Conservation (phyloP, 2,113 vertebrate species). For the Sinocyclocheilus maitianheensis region DNA sequence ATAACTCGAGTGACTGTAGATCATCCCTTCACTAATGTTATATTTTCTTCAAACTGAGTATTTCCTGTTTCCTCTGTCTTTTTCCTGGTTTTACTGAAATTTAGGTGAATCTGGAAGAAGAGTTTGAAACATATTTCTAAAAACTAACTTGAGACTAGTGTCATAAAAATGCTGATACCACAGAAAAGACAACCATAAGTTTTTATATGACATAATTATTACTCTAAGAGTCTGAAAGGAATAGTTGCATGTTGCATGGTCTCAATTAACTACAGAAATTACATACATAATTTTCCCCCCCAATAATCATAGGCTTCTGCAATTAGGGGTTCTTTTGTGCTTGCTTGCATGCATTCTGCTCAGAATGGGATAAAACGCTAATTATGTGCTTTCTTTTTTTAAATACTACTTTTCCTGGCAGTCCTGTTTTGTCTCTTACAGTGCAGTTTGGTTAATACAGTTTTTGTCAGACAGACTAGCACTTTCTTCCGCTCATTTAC, state of each 20-base stretch:
- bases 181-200: background rate
- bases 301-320: constrained; percentile 25
- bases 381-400: background rate
- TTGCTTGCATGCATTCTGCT: background rate
- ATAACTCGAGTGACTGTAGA: too few species aligned
- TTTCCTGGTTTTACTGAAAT: too few species aligned
- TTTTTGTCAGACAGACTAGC: background rate
- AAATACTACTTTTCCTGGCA: background rate
- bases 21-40: too few species aligned
- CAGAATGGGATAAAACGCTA: constrained; percentile 8
- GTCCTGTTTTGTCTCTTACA: background rate
- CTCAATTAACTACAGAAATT: constrained; percentile 20
- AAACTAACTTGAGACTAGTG: background rate
- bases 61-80: too few species aligned
- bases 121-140: too few species aligned
- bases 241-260: background rate
- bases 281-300: background rate
- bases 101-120: too few species aligned
- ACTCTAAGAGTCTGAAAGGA: background rate
- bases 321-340: constrained; percentile 22
- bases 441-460: background rate
- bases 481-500: background rate
- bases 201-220: background rate
- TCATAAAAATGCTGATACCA: background rate
- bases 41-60: too few species aligned